These are phyloP conservation scores for Sinotaia quadrata DNA, from an alignment of 2,888 invertebrate genomes.

Conservation along the genomic window DNA sequence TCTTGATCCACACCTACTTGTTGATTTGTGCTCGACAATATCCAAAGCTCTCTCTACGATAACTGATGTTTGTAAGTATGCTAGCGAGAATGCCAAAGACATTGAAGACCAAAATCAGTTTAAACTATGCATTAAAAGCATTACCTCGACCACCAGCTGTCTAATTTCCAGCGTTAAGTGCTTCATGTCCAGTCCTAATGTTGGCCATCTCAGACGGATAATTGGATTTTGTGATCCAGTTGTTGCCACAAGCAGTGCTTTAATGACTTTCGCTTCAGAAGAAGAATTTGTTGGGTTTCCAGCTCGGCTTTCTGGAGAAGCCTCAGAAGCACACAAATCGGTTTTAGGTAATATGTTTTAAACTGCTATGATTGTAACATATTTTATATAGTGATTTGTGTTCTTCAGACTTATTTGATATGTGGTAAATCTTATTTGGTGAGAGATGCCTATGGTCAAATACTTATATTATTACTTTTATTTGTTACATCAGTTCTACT, in stretches of 20 bases:
- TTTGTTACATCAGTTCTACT: no score
- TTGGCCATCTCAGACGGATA: conserved; percentile 55
- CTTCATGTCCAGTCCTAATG: conserved; percentile 58
- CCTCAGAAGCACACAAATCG: conserved; percentile 60
- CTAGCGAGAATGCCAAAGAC: conserved; percentile 55
- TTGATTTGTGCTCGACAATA: conserved; percentile 63
- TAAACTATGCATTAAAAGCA: conserved; percentile 65
- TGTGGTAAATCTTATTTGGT: no score
- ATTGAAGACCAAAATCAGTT: conserved; percentile 60
- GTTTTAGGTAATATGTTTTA: conserved; percentile 65
- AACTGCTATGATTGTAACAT: no score
- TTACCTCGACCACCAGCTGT: conserved; percentile 65
- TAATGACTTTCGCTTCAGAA: conserved; percentile 67
- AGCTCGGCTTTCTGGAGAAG: conserved; percentile 57
- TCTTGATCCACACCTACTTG: conserved; percentile 58
- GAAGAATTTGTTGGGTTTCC: conserved; percentile 65
- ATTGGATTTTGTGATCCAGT: conserved; percentile 68
- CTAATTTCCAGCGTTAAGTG: conserved; percentile 65
- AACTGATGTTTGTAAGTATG: conserved; percentile 63
- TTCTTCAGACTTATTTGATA: no score
- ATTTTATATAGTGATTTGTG: no score
- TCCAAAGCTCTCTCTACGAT: conserved; percentile 61
- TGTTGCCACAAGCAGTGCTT: conserved; percentile 61
- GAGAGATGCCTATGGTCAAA: no score
- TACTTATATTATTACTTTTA: no score